These are phyloP conservation scores for Piaya cayana DNA, from an alignment of 2,113 vertebrate genomes.

Conservation along the genomic window DNA sequence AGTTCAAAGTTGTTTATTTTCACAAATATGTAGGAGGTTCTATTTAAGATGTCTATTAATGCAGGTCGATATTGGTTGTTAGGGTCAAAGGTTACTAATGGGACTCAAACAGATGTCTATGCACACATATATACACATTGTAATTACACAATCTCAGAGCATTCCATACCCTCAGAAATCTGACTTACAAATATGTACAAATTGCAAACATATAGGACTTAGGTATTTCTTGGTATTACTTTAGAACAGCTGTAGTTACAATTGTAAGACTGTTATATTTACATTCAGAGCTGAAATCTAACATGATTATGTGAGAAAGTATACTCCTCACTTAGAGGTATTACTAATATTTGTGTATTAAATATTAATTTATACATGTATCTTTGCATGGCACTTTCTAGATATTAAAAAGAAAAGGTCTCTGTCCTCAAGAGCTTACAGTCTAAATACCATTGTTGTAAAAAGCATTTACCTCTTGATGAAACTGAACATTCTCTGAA, in stretches of 20 bases:
- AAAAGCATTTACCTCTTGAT: neutral
- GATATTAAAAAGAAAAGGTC: conserved; percentile 66
- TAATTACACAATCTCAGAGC: neutral
- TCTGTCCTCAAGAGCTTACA: conserved; percentile 53
- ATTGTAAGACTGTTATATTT: neutral
- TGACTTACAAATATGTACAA: neutral
- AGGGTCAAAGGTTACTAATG: neutral
- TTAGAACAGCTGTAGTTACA: neutral
- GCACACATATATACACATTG: neutral
- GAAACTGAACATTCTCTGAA: neutral
- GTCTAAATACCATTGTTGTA: conserved; percentile 51
- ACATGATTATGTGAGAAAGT: neutral
- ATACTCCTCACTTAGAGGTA: neutral
- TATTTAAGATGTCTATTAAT: neutral
- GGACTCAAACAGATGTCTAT: neutral
- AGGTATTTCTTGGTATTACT: neutral
- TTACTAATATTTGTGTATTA: conserved; percentile 56
- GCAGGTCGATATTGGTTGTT: neutral
- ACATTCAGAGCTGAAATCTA: neutral
- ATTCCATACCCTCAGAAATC: neutral
- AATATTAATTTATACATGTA: conserved; percentile 44
- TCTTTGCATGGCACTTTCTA: conserved; percentile 49
- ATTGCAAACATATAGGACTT: neutral
- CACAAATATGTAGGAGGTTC: neutral
- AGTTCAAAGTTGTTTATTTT: neutral